A percentile compares a stretch with the other conserved stretches of the same genome.
phyloP scores from a whole-genome alignment of 2,113 vertebrate species.

The Gnathonemus longibarbis region DNA sequence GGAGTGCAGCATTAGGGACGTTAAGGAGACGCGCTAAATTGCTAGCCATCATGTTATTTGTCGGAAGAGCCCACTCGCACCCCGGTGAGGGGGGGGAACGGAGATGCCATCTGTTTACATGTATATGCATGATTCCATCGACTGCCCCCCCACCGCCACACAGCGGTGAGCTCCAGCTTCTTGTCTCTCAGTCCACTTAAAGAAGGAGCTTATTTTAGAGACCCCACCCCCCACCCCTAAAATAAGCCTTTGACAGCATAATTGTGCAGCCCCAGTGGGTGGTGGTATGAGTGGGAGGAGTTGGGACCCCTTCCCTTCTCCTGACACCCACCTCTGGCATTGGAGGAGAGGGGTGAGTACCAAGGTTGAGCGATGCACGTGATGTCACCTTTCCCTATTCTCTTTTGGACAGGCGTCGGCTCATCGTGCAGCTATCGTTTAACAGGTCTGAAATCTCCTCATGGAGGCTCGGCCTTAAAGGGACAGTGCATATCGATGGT shows the following conservation, averaged over 20 bases:
- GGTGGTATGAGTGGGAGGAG: neutral
- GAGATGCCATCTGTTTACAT: slow-evolving; percentile 15
- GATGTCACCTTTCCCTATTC: neutral
- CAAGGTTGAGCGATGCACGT: slow-evolving; percentile 22
- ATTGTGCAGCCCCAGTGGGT: slow-evolving; percentile 48
- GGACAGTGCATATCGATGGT: neutral
- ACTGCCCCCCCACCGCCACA: neutral
- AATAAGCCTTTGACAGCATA: slow-evolving; percentile 46
- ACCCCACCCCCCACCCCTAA: neutral
- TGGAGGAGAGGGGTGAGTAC: slow-evolving; percentile 42
- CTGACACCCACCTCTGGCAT: slow-evolving; percentile 9
- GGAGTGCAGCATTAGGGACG: slow-evolving; percentile 35
- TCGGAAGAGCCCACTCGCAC: slow-evolving; percentile 17
- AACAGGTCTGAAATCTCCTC: neutral
- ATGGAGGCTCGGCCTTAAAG: neutral
- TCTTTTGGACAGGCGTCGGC: neutral
- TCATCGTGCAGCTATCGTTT: neutral
- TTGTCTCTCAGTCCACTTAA: neutral
- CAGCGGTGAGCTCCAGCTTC: neutral
- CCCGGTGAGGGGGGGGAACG: neutral
- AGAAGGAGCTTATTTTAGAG: neutral
- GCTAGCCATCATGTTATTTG: slow-evolving; percentile 33
- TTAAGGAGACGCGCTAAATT: slow-evolving; percentile 42
- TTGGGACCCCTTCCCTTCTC: slow-evolving; percentile 26
- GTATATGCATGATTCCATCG: neutral